These are phyloP conservation scores for Radopholus similis DNA, from an alignment of 1,140 invertebrate species.

Conservation along the genomic window DNA sequence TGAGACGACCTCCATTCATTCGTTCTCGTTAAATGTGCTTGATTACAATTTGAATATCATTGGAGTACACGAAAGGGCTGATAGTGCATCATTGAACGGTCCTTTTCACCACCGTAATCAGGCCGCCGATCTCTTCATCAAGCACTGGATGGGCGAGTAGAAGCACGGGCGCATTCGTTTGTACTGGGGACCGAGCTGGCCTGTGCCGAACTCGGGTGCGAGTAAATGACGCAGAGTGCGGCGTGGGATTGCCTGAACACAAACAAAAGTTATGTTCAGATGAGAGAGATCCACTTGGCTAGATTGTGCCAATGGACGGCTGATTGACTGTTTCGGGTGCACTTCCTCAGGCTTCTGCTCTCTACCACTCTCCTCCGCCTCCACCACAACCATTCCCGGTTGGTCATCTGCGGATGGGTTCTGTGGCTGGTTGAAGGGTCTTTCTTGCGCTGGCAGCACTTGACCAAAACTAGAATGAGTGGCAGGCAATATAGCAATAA, in stretches of 20 bases:
- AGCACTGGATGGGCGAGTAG: slow-evolving; percentile 27
- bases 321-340: not conserved
- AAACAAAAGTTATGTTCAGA: too few relatives aligned
- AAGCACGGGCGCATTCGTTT: slow-evolving; percentile 28
- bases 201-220: slow-evolving; percentile 6
- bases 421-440: too few relatives aligned
- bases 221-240: slow-evolving; percentile 17
- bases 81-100: too few relatives aligned
- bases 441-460: too few relatives aligned
- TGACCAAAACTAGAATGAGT: too few relatives aligned
- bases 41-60: too few relatives aligned
- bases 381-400: not conserved
- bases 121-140: slow-evolving; percentile 13
- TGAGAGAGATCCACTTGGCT: too few relatives aligned
- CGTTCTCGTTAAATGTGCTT: too few relatives aligned
- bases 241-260: not conserved
- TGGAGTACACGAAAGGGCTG: too few relatives aligned
- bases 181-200: slow-evolving; percentile 3
- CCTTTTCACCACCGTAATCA: too few relatives aligned
- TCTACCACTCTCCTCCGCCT: not conserved
- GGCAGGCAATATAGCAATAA: too few relatives aligned
- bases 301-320: not conserved
- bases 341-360: not conserved
- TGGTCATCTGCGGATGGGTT: not conserved
- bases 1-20: too few relatives aligned